These are phyloP conservation scores for Martes martes DNA, from an alignment of 2,113 vertebrate species.

Conservation along the genomic window DNA sequence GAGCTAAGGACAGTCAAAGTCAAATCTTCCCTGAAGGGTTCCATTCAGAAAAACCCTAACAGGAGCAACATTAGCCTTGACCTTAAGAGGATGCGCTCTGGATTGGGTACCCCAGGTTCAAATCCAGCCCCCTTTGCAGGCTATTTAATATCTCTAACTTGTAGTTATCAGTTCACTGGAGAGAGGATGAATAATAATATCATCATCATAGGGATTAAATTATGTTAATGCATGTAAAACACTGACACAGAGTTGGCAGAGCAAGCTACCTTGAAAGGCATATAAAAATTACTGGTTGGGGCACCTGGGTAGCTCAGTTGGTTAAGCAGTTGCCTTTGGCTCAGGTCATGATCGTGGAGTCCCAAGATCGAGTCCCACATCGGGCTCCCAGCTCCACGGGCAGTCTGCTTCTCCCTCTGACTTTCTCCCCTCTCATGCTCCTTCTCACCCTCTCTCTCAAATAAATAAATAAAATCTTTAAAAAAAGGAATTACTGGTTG, in stretches of 20 bases:
- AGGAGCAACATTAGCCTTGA: background rate
- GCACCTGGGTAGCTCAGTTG: too few species aligned
- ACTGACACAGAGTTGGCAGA: background rate
- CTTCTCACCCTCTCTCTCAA: too few species aligned
- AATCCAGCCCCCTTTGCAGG: background rate
- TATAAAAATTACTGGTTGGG: background rate
- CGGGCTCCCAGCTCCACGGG: too few species aligned
- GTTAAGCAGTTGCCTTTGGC: too few species aligned
- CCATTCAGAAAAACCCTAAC: background rate
- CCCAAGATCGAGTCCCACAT: too few species aligned
- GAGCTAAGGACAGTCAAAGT: background rate
- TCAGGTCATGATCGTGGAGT: too few species aligned
- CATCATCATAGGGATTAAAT: background rate
- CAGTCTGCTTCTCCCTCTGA: too few species aligned
- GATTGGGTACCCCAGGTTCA: background rate
- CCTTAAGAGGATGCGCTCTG: background rate
- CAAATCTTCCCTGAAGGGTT: background rate
- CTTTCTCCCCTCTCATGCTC: too few species aligned
- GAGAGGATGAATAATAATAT: background rate
- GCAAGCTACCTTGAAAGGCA: background rate
- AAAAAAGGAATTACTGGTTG: background rate
- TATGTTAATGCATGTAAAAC: background rate
- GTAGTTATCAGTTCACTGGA: background rate
- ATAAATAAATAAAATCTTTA: too few species aligned
- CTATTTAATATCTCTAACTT: background rate